A percentile compares a stretch with the other conserved stretches of the same genome.
These are phyloP conservation scores for Emydocephalus ijimae DNA, from an alignment of 2,113 vertebrate genomes.

Conservation along the genomic window DNA sequence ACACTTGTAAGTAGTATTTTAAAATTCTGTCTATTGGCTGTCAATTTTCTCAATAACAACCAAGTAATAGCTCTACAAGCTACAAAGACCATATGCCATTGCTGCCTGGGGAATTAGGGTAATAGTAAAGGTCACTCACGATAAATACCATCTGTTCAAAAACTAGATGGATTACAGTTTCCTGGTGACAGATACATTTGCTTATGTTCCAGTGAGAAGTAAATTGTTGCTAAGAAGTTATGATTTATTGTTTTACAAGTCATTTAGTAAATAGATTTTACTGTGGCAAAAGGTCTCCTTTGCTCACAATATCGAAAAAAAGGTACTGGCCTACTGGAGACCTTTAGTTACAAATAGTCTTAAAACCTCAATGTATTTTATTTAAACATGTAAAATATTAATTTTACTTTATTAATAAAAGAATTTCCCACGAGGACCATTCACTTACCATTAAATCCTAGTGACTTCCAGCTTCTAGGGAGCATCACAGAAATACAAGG, in stretches of 20 bases:
- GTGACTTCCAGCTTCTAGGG: background rate
- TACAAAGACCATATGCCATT: slow-evolving; percentile 67
- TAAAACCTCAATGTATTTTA: background rate
- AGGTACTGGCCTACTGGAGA: slow-evolving; percentile 40
- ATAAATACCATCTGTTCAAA: slow-evolving; percentile 80
- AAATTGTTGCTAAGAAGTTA: slow-evolving; percentile 68
- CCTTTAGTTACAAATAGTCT: slow-evolving; percentile 27
- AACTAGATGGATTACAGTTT: slow-evolving; percentile 56
- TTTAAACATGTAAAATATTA: background rate
- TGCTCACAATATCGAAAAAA: slow-evolving; percentile 42
- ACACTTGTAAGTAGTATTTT: slow-evolving; percentile 30
- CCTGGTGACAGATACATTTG: slow-evolving; percentile 63
- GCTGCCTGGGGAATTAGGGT: slow-evolving; percentile 57
- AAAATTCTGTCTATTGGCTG: slow-evolving; percentile 45
- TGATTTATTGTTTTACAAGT: slow-evolving; percentile 75
- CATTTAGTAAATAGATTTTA: slow-evolving; percentile 69
- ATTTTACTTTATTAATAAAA: too few relatives aligned
- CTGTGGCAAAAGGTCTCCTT: slow-evolving; percentile 52
- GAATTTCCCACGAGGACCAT: background rate
- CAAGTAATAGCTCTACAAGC: slow-evolving; percentile 43
- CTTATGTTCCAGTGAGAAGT: slow-evolving; percentile 64
- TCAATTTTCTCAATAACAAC: slow-evolving; percentile 56
- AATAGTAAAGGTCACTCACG: slow-evolving; percentile 62
- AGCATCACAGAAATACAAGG: background rate
- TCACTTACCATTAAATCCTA: background rate